Evolutionary conservation across 2,797 vertebrate genomes (phyloP).

Genomic region (Hydrolagus colliei): DNA sequence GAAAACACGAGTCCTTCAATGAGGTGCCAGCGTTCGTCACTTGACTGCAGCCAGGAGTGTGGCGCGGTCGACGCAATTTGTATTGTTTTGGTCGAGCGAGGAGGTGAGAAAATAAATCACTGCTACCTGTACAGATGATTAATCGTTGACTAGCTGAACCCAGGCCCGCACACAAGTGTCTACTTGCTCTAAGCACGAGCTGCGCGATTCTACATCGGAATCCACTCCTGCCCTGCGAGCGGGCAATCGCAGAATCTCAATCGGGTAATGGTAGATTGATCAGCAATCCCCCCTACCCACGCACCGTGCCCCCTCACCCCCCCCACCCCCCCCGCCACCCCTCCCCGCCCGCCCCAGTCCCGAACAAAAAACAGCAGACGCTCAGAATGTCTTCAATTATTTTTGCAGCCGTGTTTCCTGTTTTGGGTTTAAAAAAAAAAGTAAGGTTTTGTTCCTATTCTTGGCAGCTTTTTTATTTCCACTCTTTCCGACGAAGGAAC

Average conservation of each 20-base stretch:
- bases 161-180: background rate
- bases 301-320: background rate
- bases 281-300: background rate
- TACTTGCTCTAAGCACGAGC: background rate
- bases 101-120: background rate
- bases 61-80: background rate
- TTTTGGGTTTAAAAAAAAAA: background rate
- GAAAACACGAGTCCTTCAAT: background rate
- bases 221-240: background rate
- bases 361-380: no score
- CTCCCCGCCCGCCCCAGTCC: no score
- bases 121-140: background rate
- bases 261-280: background rate
- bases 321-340: background rate
- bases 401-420: background rate
- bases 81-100: background rate
- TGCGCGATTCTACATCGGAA: background rate
- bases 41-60: background rate
- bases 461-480: no score
- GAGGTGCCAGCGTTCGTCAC: background rate
- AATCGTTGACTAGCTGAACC: background rate
- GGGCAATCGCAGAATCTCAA: background rate
- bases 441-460: background rate
- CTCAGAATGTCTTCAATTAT: background rate
- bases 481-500: no score